Percentiles rank a stretch among this genome's conserved stretches.
Evolutionary conservation across 2,113 vertebrate species (phyloP).

Genomic region (Hemibagrus wyckioides): DNA sequence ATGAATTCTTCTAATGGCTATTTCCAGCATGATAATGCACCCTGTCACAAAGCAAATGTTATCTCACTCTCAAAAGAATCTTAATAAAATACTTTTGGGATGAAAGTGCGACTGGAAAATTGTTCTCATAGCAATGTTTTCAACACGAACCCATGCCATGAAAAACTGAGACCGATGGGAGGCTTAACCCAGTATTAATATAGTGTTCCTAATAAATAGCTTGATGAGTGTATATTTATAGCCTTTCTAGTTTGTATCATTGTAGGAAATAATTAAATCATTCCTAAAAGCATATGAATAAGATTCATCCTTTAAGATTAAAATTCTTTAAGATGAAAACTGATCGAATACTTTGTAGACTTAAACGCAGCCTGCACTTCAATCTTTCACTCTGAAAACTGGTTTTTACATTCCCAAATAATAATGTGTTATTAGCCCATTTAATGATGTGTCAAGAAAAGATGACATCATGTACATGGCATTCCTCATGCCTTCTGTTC

Average conservation of each 20-base stretch:
- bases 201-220: too few species aligned
- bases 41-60: too few species aligned
- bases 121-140: too few species aligned
- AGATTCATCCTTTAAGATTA: not conserved
- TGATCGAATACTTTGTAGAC: not conserved
- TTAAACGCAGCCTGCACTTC: not conserved
- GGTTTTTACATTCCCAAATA: not conserved
- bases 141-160: too few species aligned
- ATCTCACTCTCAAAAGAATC: too few species aligned
- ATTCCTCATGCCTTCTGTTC: not conserved
- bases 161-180: too few species aligned
- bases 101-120: too few species aligned
- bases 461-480: not conserved
- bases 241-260: not conserved
- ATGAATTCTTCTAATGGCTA: too few species aligned
- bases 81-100: too few species aligned
- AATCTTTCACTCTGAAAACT: not conserved
- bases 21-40: too few species aligned
- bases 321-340: not conserved
- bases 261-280: not conserved
- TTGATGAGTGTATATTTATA: not conserved
- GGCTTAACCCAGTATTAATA: too few species aligned
- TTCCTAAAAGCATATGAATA: not conserved
- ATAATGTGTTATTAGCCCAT: not conserved
- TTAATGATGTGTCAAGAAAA: not conserved